phyloP scores from a whole-genome alignment of 1,140 invertebrate genomes.

The Drosophila lacertosa region DNA sequence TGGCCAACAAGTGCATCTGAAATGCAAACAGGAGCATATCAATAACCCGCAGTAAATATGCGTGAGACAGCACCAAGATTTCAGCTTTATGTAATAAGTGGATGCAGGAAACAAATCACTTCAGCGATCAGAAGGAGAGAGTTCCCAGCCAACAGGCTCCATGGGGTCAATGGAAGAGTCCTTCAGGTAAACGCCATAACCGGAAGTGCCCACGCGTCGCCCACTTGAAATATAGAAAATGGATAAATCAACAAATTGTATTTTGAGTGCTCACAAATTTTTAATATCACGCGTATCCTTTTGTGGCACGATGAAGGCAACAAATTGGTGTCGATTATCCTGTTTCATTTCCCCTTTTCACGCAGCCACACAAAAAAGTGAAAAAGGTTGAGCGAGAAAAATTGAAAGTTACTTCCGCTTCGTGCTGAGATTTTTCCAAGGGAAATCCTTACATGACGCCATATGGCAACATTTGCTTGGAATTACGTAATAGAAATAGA shows the following conservation, averaged over 20 bases:
- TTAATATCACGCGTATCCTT: constrained; percentile 35
- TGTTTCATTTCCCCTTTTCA: constrained; percentile 19
- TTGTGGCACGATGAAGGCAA: constrained; percentile 27
- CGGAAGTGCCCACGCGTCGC: constrained; percentile 58
- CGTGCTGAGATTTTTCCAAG: constrained; percentile 22
- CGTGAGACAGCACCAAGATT: constrained; percentile 61
- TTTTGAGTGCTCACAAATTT: constrained; percentile 46
- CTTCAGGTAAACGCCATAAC: constrained; percentile 38
- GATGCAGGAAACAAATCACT: constrained; percentile 24
- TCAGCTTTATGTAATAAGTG: constrained; percentile 63
- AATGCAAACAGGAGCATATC: constrained; percentile 21
- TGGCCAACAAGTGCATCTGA: constrained; percentile 71
- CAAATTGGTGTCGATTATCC: constrained; percentile 39
- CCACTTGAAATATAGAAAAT: constrained; percentile 16
- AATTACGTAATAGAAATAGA: not conserved
- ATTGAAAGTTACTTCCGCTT: constrained; percentile 54
- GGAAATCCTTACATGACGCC: not conserved
- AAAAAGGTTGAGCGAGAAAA: constrained; percentile 24
- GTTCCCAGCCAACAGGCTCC: constrained; percentile 52
- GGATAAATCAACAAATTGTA: constrained; percentile 38
- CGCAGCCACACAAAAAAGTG: not conserved
- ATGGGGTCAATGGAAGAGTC: constrained; percentile 17
- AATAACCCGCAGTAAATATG: constrained; percentile 49
- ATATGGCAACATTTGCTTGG: constrained; percentile 25
- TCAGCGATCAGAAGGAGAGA: constrained; percentile 28